Evolutionary conservation across 2,797 vertebrate genomes (phyloP), one percentile per base, ranked within the genome.

Genomic region (Oreortyx pictus): DNA sequence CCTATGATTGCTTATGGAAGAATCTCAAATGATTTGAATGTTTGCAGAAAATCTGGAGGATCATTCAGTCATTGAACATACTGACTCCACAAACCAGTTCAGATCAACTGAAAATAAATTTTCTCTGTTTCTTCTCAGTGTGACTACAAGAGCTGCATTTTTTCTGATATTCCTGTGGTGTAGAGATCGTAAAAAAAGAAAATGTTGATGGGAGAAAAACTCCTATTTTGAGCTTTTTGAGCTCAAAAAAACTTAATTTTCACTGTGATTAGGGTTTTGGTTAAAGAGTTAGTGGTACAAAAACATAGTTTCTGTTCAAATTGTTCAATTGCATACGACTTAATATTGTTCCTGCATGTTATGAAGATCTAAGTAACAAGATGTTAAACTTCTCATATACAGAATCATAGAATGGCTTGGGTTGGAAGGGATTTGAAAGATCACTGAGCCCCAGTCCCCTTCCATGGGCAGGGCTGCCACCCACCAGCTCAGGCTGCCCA

Each of bases 111-210:
- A 46, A 59, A 84, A 56, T 31, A 67, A 86, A 39, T 6, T 6
- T 78, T 52, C 22, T 52, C 77, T 90, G 83, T n/a, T 79, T 91
- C 70, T 73, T 67, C 72, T 90, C 73, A 88, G 3, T 25, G 33
- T 79, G 43, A 54, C 39, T 50, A 17, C 33, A 81, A 64, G 20
- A 88, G 49, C 24, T 71, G 22, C 14, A 23, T 84, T 71, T 90
- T 78, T 8, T 81, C 70, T 79, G 59, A 57, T 81, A 59, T 22
- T 88, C 27, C 29, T 91, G 59, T 91, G 82, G 86, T 92, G 27
- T 86, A 22, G 24, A 81, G n/a, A 68, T 81, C 62, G 83, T 0
- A 86, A 35, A 56, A 68, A 54, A 88, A 56, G 23, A 54, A 93
- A 89, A 65, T 68, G 33, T 33, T 49, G 22, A 49, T 65, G 20